Percentiles rank a stretch among this genome's conserved stretches.
These are phyloP conservation scores for Chaetops frenatus DNA, from an alignment of 2,113 vertebrate genomes.

Conservation along the genomic window DNA sequence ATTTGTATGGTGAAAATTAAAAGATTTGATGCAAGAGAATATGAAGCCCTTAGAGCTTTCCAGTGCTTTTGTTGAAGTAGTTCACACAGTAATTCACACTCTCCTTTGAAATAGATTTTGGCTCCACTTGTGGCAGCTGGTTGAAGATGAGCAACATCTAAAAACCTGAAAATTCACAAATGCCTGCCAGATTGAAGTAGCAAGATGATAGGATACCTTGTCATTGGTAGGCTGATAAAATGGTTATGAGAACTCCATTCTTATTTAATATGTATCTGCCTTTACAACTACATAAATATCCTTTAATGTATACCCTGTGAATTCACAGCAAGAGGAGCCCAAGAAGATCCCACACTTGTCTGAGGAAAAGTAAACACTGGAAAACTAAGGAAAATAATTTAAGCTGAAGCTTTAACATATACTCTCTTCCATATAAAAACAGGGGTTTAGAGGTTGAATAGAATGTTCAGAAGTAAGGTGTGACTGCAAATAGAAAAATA, in stretches of 20 bases:
- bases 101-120: constrained; percentile 17
- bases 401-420: not conserved
- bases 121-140: constrained; percentile 3
- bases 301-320: not conserved
- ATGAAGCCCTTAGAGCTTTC: not conserved
- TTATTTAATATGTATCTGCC: not conserved
- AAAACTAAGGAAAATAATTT: not conserved
- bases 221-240: not conserved
- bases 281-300: not conserved
- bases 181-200: not conserved
- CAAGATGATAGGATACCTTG: not conserved
- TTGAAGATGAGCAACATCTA: not conserved
- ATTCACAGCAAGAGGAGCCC: not conserved
- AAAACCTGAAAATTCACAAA: constrained; percentile 6
- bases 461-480: not conserved
- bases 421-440: not conserved
- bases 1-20: not conserved
- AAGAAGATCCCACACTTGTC: not conserved
- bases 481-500: not conserved
- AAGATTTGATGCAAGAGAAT: not conserved
- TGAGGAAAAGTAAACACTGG: not conserved
- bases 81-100: constrained; percentile 10
- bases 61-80: not conserved
- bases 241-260: not conserved
- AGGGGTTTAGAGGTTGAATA: not conserved